Base-by-base conservation (phyloP, 2,113 vertebrate genomes). In the Felis catus region DNA sequence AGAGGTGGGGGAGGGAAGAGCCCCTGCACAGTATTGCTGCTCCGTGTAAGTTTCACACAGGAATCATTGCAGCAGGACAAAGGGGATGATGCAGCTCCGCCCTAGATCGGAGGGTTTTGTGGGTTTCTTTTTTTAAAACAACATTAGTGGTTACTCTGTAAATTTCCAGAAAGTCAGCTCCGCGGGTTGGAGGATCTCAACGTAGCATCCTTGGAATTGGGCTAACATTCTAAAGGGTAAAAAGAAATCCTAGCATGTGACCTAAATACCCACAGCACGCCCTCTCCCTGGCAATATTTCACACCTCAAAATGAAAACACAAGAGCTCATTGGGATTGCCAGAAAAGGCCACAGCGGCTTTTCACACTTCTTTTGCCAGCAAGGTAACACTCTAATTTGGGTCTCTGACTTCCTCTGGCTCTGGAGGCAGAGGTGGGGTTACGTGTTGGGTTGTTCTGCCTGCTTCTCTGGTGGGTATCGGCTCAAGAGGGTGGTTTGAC, bases 311-410 rank as follows among this genome's bases (percentile, higher is more conserved):
- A 70, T 73, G 86, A 96, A 97, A 95, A 88, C 85, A 92, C 41
- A 78, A 27, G 58, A 87, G 86, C 82, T 97, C 61, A 63, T 4
- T 80, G n/a, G 94, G 55, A 48, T 86, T 61, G 89, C 84, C 85
- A 31, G 91, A 70, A 96, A 90, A 55, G 63, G 94, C 87, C 70
- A n/a, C 68, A 51, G 74, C 61, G 51, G 39, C 48, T 95, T 88
- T 95, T 94, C 94, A 85, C 95, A 63, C 92, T 95, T 89, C 61
- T 63, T 93, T 82, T 68, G 55, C 79, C 89, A 91, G 84, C 36
- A 73, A 91, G 81, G 31, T 89, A 94, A 89, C 95, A 97, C 95
- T 97, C 97, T 86, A 93, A 97, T 97, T 96, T 95, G 89, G 89
- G 93, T 61, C 73, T 73, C 74, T 91, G 89, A 83, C 74, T 92